Evolutionary conservation across 1,140 invertebrate species (phyloP).

Genomic region (Sipha flava): DNA sequence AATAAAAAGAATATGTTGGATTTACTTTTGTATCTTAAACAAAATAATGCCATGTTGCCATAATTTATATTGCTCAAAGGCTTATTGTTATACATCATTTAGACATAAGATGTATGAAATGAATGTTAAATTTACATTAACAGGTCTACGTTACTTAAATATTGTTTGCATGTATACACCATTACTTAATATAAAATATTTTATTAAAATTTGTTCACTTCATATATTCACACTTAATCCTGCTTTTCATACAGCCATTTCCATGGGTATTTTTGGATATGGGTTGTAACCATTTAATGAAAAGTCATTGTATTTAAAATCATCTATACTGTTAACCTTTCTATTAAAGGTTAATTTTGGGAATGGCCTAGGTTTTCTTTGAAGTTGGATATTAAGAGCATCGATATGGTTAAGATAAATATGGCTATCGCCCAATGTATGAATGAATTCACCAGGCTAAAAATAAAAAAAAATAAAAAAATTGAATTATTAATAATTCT

Average conservation of each 20-base stretch:
- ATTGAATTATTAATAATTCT: not conserved
- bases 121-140: not conserved
- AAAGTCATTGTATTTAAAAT: conserved; percentile 86
- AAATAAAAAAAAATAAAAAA: not conserved
- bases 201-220: conserved; percentile 1
- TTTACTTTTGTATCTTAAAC: not conserved
- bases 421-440: conserved; percentile 94
- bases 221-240: not conserved
- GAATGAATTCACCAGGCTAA: conserved; percentile 86
- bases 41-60: not conserved
- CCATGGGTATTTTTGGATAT: conserved; percentile 84
- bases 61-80: not conserved
- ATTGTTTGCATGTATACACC: not conserved
- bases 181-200: not conserved
- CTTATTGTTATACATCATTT: not conserved
- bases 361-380: conserved; percentile 71
- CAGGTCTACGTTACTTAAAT: not conserved
- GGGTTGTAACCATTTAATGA: conserved; percentile 80
- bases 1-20: not conserved
- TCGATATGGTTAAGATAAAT: conserved; percentile 90
- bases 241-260: conserved; percentile 86
- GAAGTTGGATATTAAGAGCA: conserved; percentile 73
- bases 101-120: not conserved
- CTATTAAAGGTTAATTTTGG: conserved; percentile 70
- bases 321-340: conserved; percentile 68